Evolutionary conservation across 2,113 vertebrate genomes (phyloP).

Genomic region (Sylvia atricapilla): DNA sequence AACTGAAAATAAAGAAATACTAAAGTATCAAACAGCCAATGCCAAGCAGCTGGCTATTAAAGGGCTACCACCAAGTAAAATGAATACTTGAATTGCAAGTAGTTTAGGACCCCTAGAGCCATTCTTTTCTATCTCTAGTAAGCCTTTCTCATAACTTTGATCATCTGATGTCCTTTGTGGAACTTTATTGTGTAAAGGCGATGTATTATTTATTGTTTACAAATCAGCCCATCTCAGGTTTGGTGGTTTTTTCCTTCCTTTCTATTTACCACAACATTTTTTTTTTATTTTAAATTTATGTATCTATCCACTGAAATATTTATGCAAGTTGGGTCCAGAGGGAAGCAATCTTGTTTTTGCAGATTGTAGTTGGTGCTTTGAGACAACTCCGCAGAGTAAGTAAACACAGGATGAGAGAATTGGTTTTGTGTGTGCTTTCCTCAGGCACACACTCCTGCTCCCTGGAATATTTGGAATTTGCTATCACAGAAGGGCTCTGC

Average conservation of each 20-base stretch:
- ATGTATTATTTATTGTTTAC: conserved; percentile 65
- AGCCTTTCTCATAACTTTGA: conserved; percentile 11
- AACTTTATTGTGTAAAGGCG: conserved; percentile 4
- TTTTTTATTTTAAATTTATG: conserved; percentile 1
- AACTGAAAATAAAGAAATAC: neutral
- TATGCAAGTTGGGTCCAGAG: conserved; percentile 42
- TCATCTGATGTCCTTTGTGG: conserved; percentile 39
- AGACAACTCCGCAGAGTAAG: neutral
- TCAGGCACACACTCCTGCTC: neutral
- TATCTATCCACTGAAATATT: conserved; percentile 55
- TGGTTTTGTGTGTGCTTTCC: conserved; percentile 46
- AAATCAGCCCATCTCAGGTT: conserved; percentile 22
- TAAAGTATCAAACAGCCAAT: neutral
- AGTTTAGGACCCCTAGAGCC: neutral
- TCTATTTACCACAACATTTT: conserved; percentile 9
- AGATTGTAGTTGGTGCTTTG: conserved; percentile 52
- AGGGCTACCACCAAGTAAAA: neutral
- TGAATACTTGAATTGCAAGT: neutral
- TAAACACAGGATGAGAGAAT: conserved; percentile 62
- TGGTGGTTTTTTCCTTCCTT: neutral
- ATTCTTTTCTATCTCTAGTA: neutral
- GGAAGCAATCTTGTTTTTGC: conserved; percentile 55
- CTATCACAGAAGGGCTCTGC: neutral
- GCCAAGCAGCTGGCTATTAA: neutral
- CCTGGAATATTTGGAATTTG: neutral